Evolutionary conservation across 2,113 vertebrate genomes (phyloP).

Genomic region (Hypanus sabinus): DNA sequence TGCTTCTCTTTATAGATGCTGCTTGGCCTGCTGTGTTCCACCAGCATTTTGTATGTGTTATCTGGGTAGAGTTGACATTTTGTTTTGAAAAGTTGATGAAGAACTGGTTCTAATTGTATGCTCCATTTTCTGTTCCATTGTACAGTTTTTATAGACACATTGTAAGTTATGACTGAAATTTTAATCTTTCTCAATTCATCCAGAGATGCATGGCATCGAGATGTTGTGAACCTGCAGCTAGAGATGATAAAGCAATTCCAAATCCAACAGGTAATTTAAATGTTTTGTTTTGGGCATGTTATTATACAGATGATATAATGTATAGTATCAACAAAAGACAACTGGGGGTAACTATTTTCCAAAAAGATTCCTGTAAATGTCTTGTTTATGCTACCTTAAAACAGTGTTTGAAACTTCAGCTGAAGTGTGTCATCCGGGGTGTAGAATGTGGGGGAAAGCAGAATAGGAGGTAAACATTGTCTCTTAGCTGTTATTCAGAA

Average conservation of each 20-base stretch:
- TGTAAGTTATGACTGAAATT: background rate
- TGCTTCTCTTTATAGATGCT: too few relatives aligned
- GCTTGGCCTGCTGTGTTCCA: too few relatives aligned
- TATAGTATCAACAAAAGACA: background rate
- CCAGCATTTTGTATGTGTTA: too few relatives aligned
- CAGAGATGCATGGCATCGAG: constrained; percentile 84
- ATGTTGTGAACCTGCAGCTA: constrained; percentile 92
- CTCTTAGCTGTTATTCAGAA: too few relatives aligned
- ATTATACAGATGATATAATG: background rate
- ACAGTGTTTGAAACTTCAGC: background rate
- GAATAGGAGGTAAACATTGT: too few relatives aligned
- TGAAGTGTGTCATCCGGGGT: background rate
- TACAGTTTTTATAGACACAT: background rate
- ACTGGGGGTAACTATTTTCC: background rate
- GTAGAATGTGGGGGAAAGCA: too few relatives aligned
- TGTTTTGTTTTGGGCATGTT: background rate
- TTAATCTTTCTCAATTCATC: constrained; percentile 39
- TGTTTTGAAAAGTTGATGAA: background rate
- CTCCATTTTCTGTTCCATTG: background rate
- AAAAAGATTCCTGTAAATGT: background rate
- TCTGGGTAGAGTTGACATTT: background rate
- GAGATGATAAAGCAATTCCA: constrained; percentile 98
- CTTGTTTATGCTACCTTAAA: background rate
- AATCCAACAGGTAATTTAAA: constrained; percentile 72
- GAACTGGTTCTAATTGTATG: background rate